These are phyloP conservation scores for Papilio helenus DNA, from an alignment of 1,140 invertebrate species.

Conservation along the genomic window DNA sequence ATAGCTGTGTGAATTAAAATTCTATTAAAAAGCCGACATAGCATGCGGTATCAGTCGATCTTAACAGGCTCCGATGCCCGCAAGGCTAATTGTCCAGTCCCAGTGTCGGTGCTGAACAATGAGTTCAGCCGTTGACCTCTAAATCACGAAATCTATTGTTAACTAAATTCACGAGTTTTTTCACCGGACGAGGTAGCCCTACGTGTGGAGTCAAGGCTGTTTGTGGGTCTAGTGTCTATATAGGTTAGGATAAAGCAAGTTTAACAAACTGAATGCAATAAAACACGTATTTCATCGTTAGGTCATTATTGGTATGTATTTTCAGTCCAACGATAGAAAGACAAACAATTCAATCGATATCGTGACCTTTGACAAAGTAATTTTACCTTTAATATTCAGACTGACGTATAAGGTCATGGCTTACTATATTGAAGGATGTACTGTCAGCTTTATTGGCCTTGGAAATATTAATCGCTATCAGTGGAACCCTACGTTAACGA, in stretches of 20 bases:
- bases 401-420: not conserved
- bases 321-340: not conserved
- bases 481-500: constrained; percentile 4
- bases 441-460: not conserved
- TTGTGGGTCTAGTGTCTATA: not conserved
- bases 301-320: not conserved
- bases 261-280: too few relatives aligned
- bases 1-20: not conserved
- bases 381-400: not conserved
- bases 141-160: constrained; percentile 28
- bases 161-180: constrained; percentile 7
- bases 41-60: constrained; percentile 1
- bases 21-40: not conserved
- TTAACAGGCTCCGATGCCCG: not conserved
- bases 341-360: not conserved
- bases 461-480: not conserved
- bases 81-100: constrained; percentile 5
- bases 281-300: not conserved
- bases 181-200: not conserved
- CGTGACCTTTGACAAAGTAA: not conserved
- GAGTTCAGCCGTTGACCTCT: constrained; percentile 29
- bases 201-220: constrained; percentile 26
- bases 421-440: not conserved
- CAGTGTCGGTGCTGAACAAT: constrained; percentile 15
- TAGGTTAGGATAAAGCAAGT: too few relatives aligned